Evolutionary conservation across 2,888 invertebrate species (phyloP).

Genomic region (Melanotus villosus): DNA sequence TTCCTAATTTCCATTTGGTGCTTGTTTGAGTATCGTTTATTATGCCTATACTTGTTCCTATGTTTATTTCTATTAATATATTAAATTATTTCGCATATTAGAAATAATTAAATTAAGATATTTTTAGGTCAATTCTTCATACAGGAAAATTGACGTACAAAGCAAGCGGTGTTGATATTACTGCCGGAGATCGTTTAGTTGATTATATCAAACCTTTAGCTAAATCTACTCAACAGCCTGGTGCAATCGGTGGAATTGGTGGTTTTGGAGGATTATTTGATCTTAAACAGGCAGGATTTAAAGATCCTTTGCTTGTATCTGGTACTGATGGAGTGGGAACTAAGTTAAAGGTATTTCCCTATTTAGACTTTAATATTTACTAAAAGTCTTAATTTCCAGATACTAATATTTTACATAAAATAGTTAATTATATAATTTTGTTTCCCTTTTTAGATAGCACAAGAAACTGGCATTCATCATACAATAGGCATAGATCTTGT

Average conservation of each 20-base stretch:
- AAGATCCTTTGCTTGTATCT: constrained; percentile 91
- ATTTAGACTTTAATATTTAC: too few relatives aligned
- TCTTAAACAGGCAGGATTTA: constrained; percentile 78
- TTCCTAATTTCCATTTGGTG: too few relatives aligned
- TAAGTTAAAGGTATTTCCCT: constrained; percentile 83
- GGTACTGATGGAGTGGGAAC: constrained; percentile 98
- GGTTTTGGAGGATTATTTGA: constrained; percentile 97
- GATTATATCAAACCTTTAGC: constrained; percentile 86
- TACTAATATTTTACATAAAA: not conserved
- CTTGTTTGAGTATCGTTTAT: too few relatives aligned
- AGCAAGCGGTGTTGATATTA: constrained; percentile 93
- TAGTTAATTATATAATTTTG: not conserved
- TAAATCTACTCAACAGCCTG: constrained; percentile 82
- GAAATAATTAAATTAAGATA: too few relatives aligned
- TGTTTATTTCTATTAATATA: too few relatives aligned
- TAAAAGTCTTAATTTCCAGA: too few relatives aligned
- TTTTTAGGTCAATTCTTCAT: constrained; percentile 72
- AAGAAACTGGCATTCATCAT: constrained; percentile 82
- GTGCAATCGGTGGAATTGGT: constrained; percentile 87
- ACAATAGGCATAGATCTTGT: constrained; percentile 95
- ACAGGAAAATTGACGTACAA: constrained; percentile 86
- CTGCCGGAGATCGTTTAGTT: constrained; percentile 91
- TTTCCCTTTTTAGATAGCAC: constrained; percentile 82
- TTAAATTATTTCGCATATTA: too few relatives aligned
- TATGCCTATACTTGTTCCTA: too few relatives aligned